Percentiles rank a stretch among this genome's conserved stretches.
phyloP scores from a whole-genome alignment of 2,113 vertebrate genomes.

The Clarias gariepinus region DNA sequence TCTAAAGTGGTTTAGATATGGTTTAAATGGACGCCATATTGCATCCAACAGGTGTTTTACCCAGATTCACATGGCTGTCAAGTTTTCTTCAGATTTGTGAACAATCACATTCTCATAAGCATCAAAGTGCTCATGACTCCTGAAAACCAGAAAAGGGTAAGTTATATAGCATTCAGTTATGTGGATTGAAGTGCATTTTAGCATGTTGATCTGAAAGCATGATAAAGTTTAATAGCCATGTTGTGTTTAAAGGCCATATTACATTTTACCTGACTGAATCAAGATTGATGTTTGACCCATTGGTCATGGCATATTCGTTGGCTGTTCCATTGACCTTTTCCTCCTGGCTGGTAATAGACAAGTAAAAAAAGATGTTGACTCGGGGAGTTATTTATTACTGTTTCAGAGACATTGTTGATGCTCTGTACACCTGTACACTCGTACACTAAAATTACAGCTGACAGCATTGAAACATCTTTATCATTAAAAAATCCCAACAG shows the following conservation, averaged over 20 bases:
- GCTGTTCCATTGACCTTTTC: background rate
- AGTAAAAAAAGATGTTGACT: background rate
- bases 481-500: background rate
- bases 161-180: background rate
- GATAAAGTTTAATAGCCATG: background rate
- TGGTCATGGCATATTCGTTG: constrained; percentile 48
- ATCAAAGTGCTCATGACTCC: constrained; percentile 48
- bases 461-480: background rate
- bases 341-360: constrained; percentile 29
- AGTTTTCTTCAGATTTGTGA: constrained; percentile 46
- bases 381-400: constrained; percentile 8
- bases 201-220: background rate
- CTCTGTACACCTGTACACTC: background rate
- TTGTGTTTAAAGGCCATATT: background rate
- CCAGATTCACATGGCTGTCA: constrained; percentile 64
- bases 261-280: constrained; percentile 46
- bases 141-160: constrained; percentile 47
- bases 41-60: background rate
- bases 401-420: background rate
- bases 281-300: constrained; percentile 31
- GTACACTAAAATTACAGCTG: background rate
- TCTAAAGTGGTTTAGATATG: background rate
- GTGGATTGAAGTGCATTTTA: background rate
- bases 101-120: constrained; percentile 50
- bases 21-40: background rate